These are phyloP conservation scores for Mycogona germanica DNA, from an alignment of 2,888 invertebrate species.

Conservation along the genomic window DNA sequence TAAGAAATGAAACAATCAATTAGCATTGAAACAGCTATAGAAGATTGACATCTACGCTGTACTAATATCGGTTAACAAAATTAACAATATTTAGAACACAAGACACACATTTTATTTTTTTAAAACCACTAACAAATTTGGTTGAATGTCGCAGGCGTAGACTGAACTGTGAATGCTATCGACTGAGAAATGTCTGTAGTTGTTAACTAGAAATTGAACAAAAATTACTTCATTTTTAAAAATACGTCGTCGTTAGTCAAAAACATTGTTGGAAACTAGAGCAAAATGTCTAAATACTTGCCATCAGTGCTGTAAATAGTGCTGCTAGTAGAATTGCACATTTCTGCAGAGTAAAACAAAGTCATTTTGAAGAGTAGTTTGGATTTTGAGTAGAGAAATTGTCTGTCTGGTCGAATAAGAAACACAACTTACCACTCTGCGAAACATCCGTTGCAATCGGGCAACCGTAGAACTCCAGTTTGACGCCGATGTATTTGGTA, in stretches of 20 bases:
- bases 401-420: too few relatives aligned
- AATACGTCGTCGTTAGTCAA: too few relatives aligned
- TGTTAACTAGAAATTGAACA: background rate
- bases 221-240: background rate
- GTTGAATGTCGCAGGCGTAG: slow-evolving; percentile 10
- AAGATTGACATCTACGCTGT: background rate
- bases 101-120: too few relatives aligned
- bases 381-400: too few relatives aligned
- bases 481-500: slow-evolving; percentile 11
- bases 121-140: slow-evolving; percentile 7
- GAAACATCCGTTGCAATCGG: background rate
- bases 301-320: too few relatives aligned
- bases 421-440: slow-evolving; percentile 1
- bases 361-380: too few relatives aligned
- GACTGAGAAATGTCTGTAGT: slow-evolving; percentile 13
- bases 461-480: slow-evolving; percentile 16
- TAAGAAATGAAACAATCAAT: too few relatives aligned
- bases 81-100: background rate
- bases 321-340: too few relatives aligned
- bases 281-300: too few relatives aligned
- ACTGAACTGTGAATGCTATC: slow-evolving; percentile 1
- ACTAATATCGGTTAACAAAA: background rate
- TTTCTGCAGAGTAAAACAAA: too few relatives aligned
- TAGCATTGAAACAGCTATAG: too few relatives aligned
- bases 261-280: too few relatives aligned